Evolutionary conservation across 2,888 invertebrate species (phyloP), one percentile per base, ranked within the genome.

Genomic region (Spisula solida): DNA sequence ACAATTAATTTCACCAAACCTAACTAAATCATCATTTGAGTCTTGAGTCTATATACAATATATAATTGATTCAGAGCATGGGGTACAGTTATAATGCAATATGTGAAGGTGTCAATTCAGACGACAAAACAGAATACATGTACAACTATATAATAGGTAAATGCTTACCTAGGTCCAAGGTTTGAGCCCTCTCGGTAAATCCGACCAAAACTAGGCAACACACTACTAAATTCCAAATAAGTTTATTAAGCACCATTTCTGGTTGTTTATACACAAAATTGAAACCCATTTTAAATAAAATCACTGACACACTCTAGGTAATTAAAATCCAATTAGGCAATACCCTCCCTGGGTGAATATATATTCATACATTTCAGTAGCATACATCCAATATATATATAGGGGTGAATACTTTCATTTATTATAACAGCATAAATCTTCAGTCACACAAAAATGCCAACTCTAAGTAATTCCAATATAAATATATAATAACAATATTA

Each of bases 121-220:
- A 14, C 6, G 51, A 16, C 16, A 16, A 51, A 16, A 51, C 51
- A 51, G 1, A 51, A 51, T 16, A 51, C 16, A 51, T 51, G 51
- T 51, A 41, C 41, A 41, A 5, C 2, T 41, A 8, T 5, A 41
- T 41, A 41, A 41, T 2, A 8, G 41, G 75, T 16, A 10, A 56
- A 84, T 20, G 31, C 85, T 85, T 85, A 85, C 85, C 41, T 25
- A 85, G 41, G n/a, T 85, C 85, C 31, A 78, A 56, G n/a, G 78
- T 41, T 25, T 56, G 34, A 25, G 29, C 79, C 55, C 25, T 78
- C n/a, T 55, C 34, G 34, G 78, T 79, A 78, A 85, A 85, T 85
- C 85, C 85, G 31, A 79, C 29, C 56, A 55, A 31, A 14, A 79
- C 12, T 41, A 85, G n/a, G 48, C 51, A 48, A 18, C 31, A 56